Conservation (phyloP, 2,797 vertebrate genomes). For the Rhynchotus rufescens region DNA sequence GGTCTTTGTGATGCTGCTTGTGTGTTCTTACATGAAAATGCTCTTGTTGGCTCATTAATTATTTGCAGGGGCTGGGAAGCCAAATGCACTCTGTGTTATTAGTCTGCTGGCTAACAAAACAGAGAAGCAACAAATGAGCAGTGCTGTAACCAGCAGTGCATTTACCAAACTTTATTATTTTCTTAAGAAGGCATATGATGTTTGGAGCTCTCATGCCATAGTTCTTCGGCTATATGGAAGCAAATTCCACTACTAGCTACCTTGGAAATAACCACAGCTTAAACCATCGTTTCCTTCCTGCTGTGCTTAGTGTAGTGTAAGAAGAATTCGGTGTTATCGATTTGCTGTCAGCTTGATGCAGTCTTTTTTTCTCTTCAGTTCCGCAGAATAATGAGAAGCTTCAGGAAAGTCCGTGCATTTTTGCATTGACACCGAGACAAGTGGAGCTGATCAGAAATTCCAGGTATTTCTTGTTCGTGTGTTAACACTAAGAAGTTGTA, state of each 20-base stretch:
- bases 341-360: background rate
- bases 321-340: background rate
- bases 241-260: background rate
- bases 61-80: background rate
- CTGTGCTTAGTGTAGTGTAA: background rate
- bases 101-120: background rate
- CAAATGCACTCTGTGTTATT: background rate
- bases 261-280: background rate
- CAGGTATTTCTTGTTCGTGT: constrained; percentile 78
- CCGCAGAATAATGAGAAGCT: constrained; percentile 96
- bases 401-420: constrained; percentile 96
- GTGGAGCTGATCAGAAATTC: constrained; percentile 96
- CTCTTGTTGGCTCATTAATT: background rate
- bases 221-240: background rate
- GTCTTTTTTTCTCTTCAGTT: constrained; percentile 79
- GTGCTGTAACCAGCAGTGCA: background rate
- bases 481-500: background rate
- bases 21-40: background rate
- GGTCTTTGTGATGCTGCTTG: background rate
- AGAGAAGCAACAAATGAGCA: background rate
- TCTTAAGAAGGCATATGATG: background rate
- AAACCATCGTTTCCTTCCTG: background rate
- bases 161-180: background rate
- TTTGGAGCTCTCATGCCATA: background rate
- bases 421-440: constrained; percentile 92